These are phyloP conservation scores for Scarus forsteni DNA, from an alignment of 2,797 vertebrate species.

Conservation along the genomic window DNA sequence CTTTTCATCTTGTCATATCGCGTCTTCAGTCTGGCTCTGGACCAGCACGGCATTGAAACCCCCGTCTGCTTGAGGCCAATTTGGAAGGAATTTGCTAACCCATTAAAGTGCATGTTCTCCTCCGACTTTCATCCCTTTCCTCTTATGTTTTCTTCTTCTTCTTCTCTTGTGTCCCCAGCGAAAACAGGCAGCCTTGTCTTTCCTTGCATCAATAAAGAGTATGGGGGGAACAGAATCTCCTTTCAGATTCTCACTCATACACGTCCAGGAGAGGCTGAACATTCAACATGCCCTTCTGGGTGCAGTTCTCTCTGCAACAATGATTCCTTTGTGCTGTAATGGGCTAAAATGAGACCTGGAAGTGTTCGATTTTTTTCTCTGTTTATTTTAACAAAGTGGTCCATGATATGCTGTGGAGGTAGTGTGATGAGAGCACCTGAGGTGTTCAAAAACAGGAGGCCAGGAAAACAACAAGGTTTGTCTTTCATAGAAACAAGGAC, in stretches of 20 bases:
- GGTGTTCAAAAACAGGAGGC: slow-evolving; percentile 13
- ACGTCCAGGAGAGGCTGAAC: slow-evolving; percentile 34
- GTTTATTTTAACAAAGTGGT: slow-evolving; percentile 37
- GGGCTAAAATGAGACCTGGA: slow-evolving; percentile 55
- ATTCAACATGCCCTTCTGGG: slow-evolving; percentile 23
- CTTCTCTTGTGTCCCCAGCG: slow-evolving; percentile 16
- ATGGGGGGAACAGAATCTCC: slow-evolving; percentile 21
- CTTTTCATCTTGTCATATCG: slow-evolving; percentile 47
- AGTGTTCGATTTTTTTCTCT: slow-evolving; percentile 32
- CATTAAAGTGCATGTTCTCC: slow-evolving; percentile 68
- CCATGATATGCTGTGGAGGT: slow-evolving; percentile 20
- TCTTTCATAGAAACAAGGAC: slow-evolving; percentile 28
- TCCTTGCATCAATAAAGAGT: slow-evolving; percentile 53
- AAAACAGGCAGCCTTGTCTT: slow-evolving; percentile 31
- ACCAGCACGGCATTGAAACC: slow-evolving; percentile 42
- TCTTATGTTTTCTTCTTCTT: slow-evolving; percentile 20
- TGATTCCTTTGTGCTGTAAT: slow-evolving; percentile 55
- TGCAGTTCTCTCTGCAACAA: slow-evolving; percentile 29
- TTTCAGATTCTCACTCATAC: slow-evolving; percentile 17
- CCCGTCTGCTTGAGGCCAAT: slow-evolving; percentile 58
- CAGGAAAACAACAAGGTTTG: neutral
- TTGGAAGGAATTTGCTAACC: slow-evolving; percentile 68
- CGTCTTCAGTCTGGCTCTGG: slow-evolving; percentile 40
- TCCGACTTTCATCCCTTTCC: slow-evolving; percentile 57
- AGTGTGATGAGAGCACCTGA: slow-evolving; percentile 24